Base-by-base conservation (phyloP, 2,113 vertebrate genomes). In the Lutjanus erythropterus region DNA sequence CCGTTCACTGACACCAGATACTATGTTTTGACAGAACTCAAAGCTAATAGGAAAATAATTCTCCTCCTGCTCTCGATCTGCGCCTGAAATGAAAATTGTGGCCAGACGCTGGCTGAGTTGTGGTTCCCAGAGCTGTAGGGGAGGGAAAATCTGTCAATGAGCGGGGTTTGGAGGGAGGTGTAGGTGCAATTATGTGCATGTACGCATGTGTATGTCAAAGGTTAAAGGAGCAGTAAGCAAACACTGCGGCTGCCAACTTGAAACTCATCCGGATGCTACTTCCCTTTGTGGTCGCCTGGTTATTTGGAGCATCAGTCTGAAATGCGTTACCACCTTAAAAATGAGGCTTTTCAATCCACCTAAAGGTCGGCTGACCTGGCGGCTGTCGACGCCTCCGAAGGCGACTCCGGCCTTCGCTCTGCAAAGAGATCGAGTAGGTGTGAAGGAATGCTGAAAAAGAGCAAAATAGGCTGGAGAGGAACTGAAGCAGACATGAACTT, bases 1-100 rank as follows among this genome's bases (percentile, higher is more conserved):
- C 41, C 33, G 74, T 86, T 78, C 35, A 7, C 79, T 31, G 88
- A 90, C 65, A 84, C 52, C 27, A 72, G 86, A 92, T 89, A 79
- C 86, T 82, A 66, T 90, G 81, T 86, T 90, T 90, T 90, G 90
- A 91, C 75, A 81, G 81, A 80, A 80, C 71, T 84, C 75, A 50
- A 58, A 73, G 80, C 71, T 85, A 83, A 90, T 81, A 65, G 84
- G 70, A 89, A 91, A 89, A 89, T 82, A 71, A 89, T 90, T 84
- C 75, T 58, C 85, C 53, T 71, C 52, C 37, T 12, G 16, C 47
- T 73, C 69, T 31, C 37, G 52, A 72, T 81, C 37, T 67, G 47
- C n/a, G 60, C 65, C 80, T 76, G 41, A 77, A 77, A 86, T 73
- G 55, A 83, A 88, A 89, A 86, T 56, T 61, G 75, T 37, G 72